Conservation (phyloP, 2,797 vertebrate genomes). For the Thalassophryne amazonica region DNA sequence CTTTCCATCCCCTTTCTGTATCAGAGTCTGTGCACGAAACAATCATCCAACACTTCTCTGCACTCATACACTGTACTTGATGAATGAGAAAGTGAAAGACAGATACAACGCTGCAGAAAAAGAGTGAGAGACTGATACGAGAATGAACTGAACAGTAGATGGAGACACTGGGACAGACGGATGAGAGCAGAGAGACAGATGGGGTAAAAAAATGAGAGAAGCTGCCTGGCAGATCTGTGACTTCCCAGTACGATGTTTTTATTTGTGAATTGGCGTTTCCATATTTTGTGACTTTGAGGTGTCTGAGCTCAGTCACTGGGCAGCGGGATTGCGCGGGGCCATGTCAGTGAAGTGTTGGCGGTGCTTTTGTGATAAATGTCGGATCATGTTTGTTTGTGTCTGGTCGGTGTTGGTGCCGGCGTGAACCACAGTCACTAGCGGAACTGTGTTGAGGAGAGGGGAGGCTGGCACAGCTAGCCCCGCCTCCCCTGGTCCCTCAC, state of each 20-base stretch:
- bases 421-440: conserved; percentile 42
- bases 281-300: conserved; percentile 32
- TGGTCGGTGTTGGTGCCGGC: conserved; percentile 30
- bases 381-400: conserved; percentile 37
- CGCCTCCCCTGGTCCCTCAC: conserved; percentile 56
- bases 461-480: conserved; percentile 46
- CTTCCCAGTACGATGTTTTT: conserved; percentile 31
- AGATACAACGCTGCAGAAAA: background rate
- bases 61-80: conserved; percentile 39
- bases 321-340: conserved; percentile 7
- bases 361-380: background rate
- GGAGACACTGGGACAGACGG: conserved; percentile 14
- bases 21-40: conserved; percentile 42
- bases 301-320: conserved; percentile 27
- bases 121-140: background rate
- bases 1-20: conserved; percentile 9
- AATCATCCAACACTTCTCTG: conserved; percentile 49
- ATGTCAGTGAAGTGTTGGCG: background rate
- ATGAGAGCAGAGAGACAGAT: conserved; percentile 33
- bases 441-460: conserved; percentile 42
- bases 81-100: conserved; percentile 33
- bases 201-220: conserved; percentile 22
- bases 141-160: conserved; percentile 7
- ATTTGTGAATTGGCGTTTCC: conserved; percentile 4
- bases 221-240: conserved; percentile 18